A percentile compares a stretch with the other conserved stretches of the same genome.
Conservation (phyloP, 2,888 invertebrate species). For the Phaonia tiefii region DNA sequence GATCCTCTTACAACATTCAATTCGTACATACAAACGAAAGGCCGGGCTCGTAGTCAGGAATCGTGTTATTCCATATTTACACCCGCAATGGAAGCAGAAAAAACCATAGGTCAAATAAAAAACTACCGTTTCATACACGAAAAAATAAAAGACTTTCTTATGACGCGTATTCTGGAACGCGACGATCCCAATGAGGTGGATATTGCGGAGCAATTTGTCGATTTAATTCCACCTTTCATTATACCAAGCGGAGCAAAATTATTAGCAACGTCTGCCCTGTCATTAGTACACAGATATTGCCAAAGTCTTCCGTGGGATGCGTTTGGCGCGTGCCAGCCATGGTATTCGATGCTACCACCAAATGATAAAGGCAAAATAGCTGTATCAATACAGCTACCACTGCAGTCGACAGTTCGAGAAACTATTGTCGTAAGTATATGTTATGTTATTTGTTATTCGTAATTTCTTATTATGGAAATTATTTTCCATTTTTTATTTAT, state of each 20-base stretch:
- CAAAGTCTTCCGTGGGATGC: slow-evolving; percentile 88
- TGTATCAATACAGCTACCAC: slow-evolving; percentile 86
- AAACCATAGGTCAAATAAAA: slow-evolving; percentile 78
- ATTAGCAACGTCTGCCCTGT: slow-evolving; percentile 70
- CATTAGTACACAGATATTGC: slow-evolving; percentile 90
- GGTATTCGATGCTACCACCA: slow-evolving; percentile 79
- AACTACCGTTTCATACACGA: slow-evolving; percentile 82
- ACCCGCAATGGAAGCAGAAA: slow-evolving; percentile 73
- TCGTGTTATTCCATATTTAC: slow-evolving; percentile 85
- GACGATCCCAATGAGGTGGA: slow-evolving; percentile 82
- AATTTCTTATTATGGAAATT: neutral
- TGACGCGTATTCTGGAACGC: slow-evolving; percentile 83
- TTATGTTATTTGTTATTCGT: too few species aligned
- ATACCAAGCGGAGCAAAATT: slow-evolving; percentile 73
- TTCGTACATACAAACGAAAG: slow-evolving; percentile 94
- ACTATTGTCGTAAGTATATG: slow-evolving; percentile 83
- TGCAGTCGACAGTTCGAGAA: slow-evolving; percentile 87
- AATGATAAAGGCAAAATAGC: slow-evolving; percentile 25
- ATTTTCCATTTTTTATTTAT: too few species aligned
- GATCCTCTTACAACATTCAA: slow-evolving; percentile 87
- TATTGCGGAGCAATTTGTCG: slow-evolving; percentile 83
- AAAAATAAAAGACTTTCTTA: slow-evolving; percentile 82
- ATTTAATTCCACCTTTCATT: slow-evolving; percentile 73
- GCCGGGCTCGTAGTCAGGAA: slow-evolving; percentile 86
- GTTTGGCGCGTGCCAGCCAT: slow-evolving; percentile 83